Percentiles rank a stretch among this genome's conserved stretches.
Evolutionary conservation across 2,113 vertebrate species (phyloP).

Genomic region (Siniperca knerii): DNA sequence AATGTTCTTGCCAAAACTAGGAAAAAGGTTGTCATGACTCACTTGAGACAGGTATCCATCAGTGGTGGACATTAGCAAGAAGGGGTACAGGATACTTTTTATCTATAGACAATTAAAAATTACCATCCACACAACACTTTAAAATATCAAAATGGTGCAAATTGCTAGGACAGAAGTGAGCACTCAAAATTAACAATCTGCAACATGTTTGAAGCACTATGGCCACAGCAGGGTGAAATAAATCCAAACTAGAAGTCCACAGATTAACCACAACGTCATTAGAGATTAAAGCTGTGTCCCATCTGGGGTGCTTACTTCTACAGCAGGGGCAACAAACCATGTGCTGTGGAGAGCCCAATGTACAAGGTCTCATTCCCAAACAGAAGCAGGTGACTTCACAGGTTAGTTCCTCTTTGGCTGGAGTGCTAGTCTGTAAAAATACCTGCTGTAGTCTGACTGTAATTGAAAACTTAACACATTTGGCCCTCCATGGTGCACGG

Average conservation of each 20-base stretch:
- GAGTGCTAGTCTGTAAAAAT: neutral
- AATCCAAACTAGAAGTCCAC: neutral
- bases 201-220: constrained; percentile 27
- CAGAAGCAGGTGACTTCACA: constrained; percentile 14
- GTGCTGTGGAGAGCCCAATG: neutral
- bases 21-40: neutral
- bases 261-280: constrained; percentile 6
- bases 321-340: constrained; percentile 10
- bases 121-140: constrained; percentile 59
- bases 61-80: constrained; percentile 29
- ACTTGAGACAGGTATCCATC: constrained; percentile 14
- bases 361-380: neutral
- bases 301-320: neutral
- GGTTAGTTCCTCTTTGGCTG: neutral
- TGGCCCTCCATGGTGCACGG: neutral
- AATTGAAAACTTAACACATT: constrained; percentile 9
- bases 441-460: neutral
- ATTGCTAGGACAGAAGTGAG: neutral
- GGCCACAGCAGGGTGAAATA: neutral
- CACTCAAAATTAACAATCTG: constrained; percentile 19
- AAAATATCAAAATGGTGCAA: constrained; percentile 66
- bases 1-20: constrained; percentile 47
- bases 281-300: neutral
- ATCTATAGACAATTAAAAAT: constrained; percentile 70
- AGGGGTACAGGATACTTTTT: constrained; percentile 36